Percentiles rank a stretch among this genome's conserved stretches.
phyloP scores from a whole-genome alignment of 2,797 vertebrate genomes.

The Prunella strophiata region DNA sequence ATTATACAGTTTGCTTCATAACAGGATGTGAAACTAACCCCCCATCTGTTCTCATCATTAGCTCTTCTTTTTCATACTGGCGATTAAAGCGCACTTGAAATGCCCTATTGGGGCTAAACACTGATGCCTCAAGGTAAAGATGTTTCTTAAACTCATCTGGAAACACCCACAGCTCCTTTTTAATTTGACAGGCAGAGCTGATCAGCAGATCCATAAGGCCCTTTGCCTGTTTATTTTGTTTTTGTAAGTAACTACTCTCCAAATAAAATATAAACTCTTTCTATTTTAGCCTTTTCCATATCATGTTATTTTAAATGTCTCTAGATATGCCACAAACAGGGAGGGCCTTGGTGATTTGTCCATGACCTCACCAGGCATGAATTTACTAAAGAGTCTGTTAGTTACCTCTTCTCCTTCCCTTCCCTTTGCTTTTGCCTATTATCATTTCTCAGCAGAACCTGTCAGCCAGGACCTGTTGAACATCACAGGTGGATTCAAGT shows the following conservation, averaged over 20 bases:
- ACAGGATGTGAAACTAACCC: not conserved
- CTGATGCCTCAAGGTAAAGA: not conserved
- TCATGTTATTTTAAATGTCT: not conserved
- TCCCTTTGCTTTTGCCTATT: not conserved
- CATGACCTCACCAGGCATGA: not conserved
- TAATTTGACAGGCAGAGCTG: not conserved
- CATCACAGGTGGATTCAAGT: not conserved
- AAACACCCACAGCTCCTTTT: not conserved
- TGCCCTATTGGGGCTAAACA: not conserved
- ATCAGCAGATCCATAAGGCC: not conserved
- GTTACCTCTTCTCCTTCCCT: not conserved
- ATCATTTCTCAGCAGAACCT: not conserved
- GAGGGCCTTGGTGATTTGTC: not conserved
- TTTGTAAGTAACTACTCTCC: not conserved
- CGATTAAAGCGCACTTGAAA: not conserved
- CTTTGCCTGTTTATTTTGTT: not conserved
- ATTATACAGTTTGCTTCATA: not conserved
- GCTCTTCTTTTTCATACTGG: not conserved
- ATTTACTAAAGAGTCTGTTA: not conserved
- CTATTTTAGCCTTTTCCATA: not conserved
- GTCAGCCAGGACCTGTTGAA: not conserved
- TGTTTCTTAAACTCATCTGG: not conserved
- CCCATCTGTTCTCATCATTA: not conserved
- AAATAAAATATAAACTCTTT: not conserved
- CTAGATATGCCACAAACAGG: not conserved